Evolutionary conservation across 2,797 vertebrate species (phyloP).

Genomic region (Arrhamphus sclerolepis): DNA sequence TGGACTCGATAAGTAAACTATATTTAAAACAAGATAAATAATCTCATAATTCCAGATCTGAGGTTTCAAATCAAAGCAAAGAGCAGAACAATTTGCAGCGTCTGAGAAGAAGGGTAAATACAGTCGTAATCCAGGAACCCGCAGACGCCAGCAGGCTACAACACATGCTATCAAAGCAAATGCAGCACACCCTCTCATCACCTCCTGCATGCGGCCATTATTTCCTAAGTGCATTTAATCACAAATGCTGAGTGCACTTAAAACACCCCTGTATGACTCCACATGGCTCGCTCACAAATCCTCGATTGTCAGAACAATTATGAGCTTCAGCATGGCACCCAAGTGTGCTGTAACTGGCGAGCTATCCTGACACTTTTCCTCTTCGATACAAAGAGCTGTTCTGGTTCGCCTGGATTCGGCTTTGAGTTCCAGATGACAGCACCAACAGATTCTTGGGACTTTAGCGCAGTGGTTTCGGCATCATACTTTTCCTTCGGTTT

Average conservation of each 20-base stretch:
- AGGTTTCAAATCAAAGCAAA: too few species aligned
- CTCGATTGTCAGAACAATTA: conserved; percentile 39
- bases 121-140: conserved; percentile 41
- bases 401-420: too few species aligned
- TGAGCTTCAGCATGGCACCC: conserved; percentile 16
- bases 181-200: conserved; percentile 41
- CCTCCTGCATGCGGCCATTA: conserved; percentile 44
- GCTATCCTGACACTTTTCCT: too few species aligned
- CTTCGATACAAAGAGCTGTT: too few species aligned
- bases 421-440: too few species aligned
- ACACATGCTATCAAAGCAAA: conserved; percentile 33
- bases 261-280: conserved; percentile 44
- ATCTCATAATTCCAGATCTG: too few species aligned
- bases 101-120: conserved; percentile 56
- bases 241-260: conserved; percentile 60
- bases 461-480: too few species aligned
- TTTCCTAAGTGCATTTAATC: conserved; percentile 57
- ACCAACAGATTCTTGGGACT: too few species aligned
- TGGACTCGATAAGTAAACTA: too few species aligned
- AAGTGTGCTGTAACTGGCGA: not conserved
- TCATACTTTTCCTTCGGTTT: too few species aligned
- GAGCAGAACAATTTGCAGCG: not conserved
- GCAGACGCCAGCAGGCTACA: conserved; percentile 7
- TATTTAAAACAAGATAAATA: too few species aligned
- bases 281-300: not conserved